Conservation (phyloP, 1,140 invertebrate species). For the Anagrus nilaparvatae region DNA sequence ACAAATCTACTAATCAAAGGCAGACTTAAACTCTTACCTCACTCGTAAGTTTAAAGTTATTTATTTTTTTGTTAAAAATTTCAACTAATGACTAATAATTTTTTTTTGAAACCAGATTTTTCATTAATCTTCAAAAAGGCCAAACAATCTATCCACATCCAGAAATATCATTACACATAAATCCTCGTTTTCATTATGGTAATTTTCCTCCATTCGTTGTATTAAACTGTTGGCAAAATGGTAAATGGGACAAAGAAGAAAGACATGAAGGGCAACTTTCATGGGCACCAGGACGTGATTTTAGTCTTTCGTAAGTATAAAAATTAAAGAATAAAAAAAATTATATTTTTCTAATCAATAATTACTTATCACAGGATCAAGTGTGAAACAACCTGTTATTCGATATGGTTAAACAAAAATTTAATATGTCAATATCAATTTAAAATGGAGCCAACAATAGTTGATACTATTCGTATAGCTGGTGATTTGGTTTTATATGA, state of each 20-base stretch:
- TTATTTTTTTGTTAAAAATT: neutral
- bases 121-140: slow-evolving; percentile 56
- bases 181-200: slow-evolving; percentile 48
- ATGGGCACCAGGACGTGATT: slow-evolving; percentile 38
- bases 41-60: slow-evolving; percentile 37
- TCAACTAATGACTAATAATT: neutral
- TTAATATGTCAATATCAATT: slow-evolving; percentile 37
- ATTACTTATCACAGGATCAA: slow-evolving; percentile 25
- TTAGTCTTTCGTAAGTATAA: slow-evolving; percentile 32
- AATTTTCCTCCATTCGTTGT: slow-evolving; percentile 31
- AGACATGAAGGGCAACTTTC: slow-evolving; percentile 34
- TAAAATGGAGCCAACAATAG: slow-evolving; percentile 25
- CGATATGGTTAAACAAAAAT: slow-evolving; percentile 34
- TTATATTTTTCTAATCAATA: neutral
- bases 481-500: slow-evolving; percentile 33
- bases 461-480: slow-evolving; percentile 32
- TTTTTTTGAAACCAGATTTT: slow-evolving; percentile 40
- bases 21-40: slow-evolving; percentile 50
- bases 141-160: slow-evolving; percentile 53
- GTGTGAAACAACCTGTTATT: slow-evolving; percentile 30
- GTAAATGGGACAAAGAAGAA: slow-evolving; percentile 37
- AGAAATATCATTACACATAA: slow-evolving; percentile 51
- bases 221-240: slow-evolving; percentile 39
- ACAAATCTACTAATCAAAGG: slow-evolving; percentile 47
- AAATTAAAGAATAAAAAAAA: neutral